Evolutionary conservation across 2,888 invertebrate species (phyloP), one percentile per base, ranked within the genome.

Genomic region (Apotomis betuletana): DNA sequence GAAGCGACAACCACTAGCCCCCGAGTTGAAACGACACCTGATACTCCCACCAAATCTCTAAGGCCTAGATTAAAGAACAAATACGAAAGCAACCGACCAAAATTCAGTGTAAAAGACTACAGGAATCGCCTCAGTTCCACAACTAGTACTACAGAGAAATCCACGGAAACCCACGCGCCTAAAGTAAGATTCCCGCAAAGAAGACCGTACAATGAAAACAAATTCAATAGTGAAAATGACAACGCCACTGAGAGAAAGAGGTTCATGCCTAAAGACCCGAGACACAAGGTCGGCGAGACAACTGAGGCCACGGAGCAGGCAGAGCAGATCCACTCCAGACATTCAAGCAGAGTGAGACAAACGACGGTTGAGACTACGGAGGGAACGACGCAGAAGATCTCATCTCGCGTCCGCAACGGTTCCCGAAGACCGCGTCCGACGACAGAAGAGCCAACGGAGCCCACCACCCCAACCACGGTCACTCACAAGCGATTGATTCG

Each of bases 21-120:
- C 52, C 87, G 87, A 58, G 77, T 82, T 6, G 91, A 93, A 74
- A 83, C 84, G 12, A 85, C 88, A 6, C 81, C 87, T 46, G 83
- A 84, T 67, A 82, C 81, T 60, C 79, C 83, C 13, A 82, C 82
- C 4, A 88, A 87, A 80, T 75, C 84, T 61, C 86, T 85, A 71
- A 83, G 91, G 67, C 90, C 89, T 9, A 88, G 88, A 82, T 83
- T 85, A 51, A 94, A 91, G 74, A 94, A 90, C 78, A 95, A 95
- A 83, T 95, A 92, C 75, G 90, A 94, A 70, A 94, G 93, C 54
- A 95, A 95, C 64, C 90, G 96, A 67, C 96, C 96, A 1, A 91
- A 95, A 76, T 96, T 96, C 84, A 97, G 96, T 81, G 95, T 96
- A 4, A 96, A 96, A 85, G 96, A 96, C 76, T 96, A 96, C 83